phyloP scores from a whole-genome alignment of 2,888 invertebrate species.

The Tethea ocularis region DNA sequence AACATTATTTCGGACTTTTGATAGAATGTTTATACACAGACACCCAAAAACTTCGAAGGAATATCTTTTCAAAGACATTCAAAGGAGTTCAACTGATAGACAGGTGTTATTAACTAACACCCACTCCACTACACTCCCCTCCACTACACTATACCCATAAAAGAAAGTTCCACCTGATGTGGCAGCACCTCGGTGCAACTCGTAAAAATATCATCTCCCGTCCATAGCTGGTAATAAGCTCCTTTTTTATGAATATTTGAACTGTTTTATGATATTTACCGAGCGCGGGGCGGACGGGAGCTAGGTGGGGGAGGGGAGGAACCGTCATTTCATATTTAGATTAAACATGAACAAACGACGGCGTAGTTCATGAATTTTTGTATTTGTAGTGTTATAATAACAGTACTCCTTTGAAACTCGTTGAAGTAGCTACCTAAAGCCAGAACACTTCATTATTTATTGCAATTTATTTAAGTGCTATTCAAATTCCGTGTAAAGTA shows the following conservation, averaged over 20 bases:
- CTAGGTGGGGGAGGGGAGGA: neutral
- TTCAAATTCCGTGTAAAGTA: neutral
- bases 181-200: neutral
- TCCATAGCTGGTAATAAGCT: neutral
- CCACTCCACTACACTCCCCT: neutral
- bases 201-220: neutral
- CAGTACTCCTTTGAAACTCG: too few species aligned
- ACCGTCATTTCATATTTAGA: neutral
- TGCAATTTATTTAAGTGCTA: neutral
- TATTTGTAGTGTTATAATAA: too few species aligned
- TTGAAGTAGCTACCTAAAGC: neutral
- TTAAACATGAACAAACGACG: neutral
- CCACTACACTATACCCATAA: neutral
- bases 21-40: too few species aligned
- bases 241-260: slow-evolving; percentile 6
- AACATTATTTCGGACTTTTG: too few species aligned
- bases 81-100: neutral
- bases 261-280: neutral
- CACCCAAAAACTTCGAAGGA: too few species aligned
- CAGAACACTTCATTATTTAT: neutral
- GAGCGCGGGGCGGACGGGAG: neutral
- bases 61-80: neutral
- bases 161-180: neutral
- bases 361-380: neutral
- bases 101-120: neutral